These are phyloP conservation scores for Colostygia pectinataria DNA, from an alignment of 2,888 invertebrate genomes.

Conservation along the genomic window DNA sequence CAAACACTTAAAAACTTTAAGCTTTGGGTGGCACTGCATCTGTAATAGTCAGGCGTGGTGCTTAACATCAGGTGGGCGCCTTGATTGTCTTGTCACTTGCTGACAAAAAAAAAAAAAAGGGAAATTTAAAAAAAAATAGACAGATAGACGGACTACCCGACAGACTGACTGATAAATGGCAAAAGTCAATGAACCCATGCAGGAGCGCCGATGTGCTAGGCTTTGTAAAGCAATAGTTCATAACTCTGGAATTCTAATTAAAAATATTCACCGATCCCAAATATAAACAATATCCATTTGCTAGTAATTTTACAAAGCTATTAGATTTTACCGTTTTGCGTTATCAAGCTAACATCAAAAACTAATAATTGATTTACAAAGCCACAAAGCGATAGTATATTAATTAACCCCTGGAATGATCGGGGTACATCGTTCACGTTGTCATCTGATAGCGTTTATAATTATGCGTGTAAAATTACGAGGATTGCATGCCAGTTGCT, in stretches of 20 bases:
- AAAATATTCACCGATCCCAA: neutral
- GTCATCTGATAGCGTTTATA: constrained; percentile 53
- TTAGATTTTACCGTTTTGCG: constrained; percentile 21
- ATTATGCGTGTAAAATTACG: constrained; percentile 52
- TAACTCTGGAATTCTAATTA: neutral
- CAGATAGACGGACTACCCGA: too few relatives aligned
- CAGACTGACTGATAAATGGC: too few relatives aligned
- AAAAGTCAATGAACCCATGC: too few relatives aligned
- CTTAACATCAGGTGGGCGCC: too few relatives aligned
- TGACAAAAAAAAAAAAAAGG: too few relatives aligned
- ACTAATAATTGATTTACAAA: constrained; percentile 47
- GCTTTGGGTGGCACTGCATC: too few relatives aligned
- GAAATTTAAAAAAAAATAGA: too few relatives aligned
- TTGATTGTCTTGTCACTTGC: too few relatives aligned
- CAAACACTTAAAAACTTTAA: too few relatives aligned
- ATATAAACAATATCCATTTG: constrained; percentile 5
- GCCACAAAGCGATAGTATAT: constrained; percentile 37
- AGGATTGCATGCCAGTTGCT: constrained; percentile 48
- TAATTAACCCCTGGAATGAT: constrained; percentile 46
- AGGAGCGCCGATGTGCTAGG: too few relatives aligned
- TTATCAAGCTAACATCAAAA: constrained; percentile 33
- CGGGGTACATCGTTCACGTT: constrained; percentile 43
- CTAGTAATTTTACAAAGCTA: constrained; percentile 14
- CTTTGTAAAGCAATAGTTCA: too few relatives aligned
- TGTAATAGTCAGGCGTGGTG: too few relatives aligned